Percentiles rank a stretch among this genome's conserved stretches.
Conservation (phyloP, 2,888 invertebrate species). For the Epsilonema sp. region DNA sequence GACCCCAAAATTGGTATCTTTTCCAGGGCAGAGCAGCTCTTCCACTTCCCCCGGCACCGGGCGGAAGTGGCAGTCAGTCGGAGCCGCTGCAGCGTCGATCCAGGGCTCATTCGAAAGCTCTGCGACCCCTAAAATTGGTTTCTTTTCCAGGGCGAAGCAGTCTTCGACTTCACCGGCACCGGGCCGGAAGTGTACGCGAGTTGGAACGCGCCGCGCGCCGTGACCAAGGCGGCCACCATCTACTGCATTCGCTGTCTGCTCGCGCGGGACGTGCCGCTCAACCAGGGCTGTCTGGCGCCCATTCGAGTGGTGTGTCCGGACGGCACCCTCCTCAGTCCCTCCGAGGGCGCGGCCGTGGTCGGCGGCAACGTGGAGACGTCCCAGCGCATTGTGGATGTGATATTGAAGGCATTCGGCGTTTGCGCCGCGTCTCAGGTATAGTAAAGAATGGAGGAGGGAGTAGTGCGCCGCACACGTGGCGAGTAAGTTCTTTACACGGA, state of each 20-base stretch:
- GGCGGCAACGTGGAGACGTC: slow-evolving; percentile 96
- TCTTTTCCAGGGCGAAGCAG: slow-evolving; percentile 35
- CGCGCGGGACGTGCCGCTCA: slow-evolving; percentile 83
- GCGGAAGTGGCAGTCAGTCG: too few species aligned
- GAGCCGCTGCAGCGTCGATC: too few species aligned
- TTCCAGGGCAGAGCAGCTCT: too few species aligned
- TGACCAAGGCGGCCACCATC: slow-evolving; percentile 83
- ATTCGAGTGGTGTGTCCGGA: slow-evolving; percentile 39
- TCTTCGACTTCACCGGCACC: slow-evolving; percentile 50
- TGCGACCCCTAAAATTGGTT: too few species aligned
- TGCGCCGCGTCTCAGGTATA: slow-evolving; percentile 52
- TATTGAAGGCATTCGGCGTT: slow-evolving; percentile 61
- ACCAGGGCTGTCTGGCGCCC: slow-evolving; percentile 85
- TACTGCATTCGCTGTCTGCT: slow-evolving; percentile 95
- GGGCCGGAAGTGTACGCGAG: slow-evolving; percentile 88
- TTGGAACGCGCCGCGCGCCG: slow-evolving; percentile 76
- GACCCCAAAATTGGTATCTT: too few species aligned
- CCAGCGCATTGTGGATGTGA: slow-evolving; percentile 87
- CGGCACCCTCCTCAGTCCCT: slow-evolving; percentile 70
- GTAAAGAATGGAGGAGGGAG: too few species aligned
- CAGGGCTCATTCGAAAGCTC: too few species aligned
- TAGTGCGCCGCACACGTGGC: too few species aligned
- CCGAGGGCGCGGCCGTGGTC: slow-evolving; percentile 82
- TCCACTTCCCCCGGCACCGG: too few species aligned
- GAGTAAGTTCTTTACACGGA: too few species aligned